These are phyloP conservation scores for Cephus nigrinus DNA, from an alignment of 2,888 invertebrate species.

Conservation along the genomic window DNA sequence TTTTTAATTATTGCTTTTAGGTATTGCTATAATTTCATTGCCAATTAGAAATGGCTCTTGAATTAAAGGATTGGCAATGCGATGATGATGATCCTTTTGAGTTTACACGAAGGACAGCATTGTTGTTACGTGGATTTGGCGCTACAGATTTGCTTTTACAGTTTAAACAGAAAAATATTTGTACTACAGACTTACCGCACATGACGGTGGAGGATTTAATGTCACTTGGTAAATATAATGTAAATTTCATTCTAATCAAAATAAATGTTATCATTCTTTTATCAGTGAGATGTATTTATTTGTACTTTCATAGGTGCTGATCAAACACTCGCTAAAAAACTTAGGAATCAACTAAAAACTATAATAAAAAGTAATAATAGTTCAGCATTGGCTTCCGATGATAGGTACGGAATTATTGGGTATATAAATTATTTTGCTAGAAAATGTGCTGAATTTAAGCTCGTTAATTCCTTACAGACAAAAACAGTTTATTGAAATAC, in stretches of 20 bases:
- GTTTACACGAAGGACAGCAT: background rate
- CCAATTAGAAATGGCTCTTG: background rate
- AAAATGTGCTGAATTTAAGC: conserved; percentile 15
- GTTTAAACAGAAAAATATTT: conserved; percentile 3
- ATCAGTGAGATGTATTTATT: background rate
- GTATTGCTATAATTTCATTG: background rate
- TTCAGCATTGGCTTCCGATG: background rate
- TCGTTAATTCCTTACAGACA: conserved; percentile 28
- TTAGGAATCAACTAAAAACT: background rate
- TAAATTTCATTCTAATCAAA: background rate
- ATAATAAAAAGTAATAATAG: background rate
- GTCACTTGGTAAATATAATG: background rate
- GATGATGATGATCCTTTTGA: background rate
- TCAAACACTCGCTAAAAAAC: background rate
- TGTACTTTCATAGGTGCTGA: background rate
- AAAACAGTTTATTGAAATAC: conserved; percentile 18
- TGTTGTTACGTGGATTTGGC: background rate
- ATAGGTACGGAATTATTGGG: conserved; percentile 1
- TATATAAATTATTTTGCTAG: background rate
- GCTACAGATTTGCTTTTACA: background rate
- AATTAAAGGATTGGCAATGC: background rate
- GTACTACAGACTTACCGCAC: background rate
- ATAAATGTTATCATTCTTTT: background rate
- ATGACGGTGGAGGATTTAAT: conserved; percentile 1
- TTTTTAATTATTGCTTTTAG: background rate